These are phyloP conservation scores for Eulithis prunata DNA, from an alignment of 2,888 invertebrate species.

Conservation along the genomic window DNA sequence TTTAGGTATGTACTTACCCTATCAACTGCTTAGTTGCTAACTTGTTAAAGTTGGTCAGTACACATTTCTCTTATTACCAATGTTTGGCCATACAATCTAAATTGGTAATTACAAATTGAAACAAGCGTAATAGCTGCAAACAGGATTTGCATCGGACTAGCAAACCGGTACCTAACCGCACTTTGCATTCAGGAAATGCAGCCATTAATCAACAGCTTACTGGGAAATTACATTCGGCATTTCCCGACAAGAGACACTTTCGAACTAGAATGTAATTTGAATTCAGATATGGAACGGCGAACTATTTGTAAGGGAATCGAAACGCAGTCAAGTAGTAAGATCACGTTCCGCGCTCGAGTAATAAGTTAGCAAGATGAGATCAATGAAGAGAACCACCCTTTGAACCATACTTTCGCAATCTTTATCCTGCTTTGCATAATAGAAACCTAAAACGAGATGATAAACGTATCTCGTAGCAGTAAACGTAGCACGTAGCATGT, in stretches of 20 bases:
- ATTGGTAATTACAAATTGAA: constrained; percentile 36
- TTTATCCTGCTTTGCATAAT: neutral
- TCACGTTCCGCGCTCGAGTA: constrained; percentile 17
- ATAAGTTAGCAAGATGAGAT: constrained; percentile 1
- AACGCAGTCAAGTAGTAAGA: constrained; percentile 21
- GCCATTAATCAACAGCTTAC: constrained; percentile 40
- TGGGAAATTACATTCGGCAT: constrained; percentile 37
- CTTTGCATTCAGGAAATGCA: constrained; percentile 37
- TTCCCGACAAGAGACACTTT: constrained; percentile 29
- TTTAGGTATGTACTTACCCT: too few relatives aligned
- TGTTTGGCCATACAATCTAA: constrained; percentile 26
- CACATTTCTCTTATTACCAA: neutral
- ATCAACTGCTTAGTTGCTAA: neutral
- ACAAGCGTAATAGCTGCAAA: constrained; percentile 35
- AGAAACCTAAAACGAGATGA: neutral
- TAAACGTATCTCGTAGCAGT: constrained; percentile 1
- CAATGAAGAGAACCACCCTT: constrained; percentile 8
- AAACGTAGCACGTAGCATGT: constrained; percentile 3
- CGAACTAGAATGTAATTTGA: constrained; percentile 22
- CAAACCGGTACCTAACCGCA: constrained; percentile 27
- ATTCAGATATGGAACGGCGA: constrained; percentile 20
- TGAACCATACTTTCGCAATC: constrained; percentile 1
- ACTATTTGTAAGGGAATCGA: constrained; percentile 25
- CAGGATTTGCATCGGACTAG: constrained; percentile 37
- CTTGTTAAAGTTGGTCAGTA: neutral